Evolutionary conservation across 2,113 vertebrate species (phyloP).

Genomic region (Regulus satrapa): DNA sequence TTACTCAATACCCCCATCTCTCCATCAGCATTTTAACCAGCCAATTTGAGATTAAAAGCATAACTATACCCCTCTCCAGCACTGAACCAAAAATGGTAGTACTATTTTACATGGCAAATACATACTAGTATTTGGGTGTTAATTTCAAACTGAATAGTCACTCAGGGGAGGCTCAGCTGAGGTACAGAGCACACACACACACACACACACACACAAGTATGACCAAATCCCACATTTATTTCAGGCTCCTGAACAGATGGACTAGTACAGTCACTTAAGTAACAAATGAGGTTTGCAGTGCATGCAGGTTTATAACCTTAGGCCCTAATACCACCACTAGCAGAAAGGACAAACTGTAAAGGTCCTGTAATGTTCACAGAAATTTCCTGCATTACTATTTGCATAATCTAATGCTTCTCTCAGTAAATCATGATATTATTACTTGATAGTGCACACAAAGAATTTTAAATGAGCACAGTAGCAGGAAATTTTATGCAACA

Average conservation of each 20-base stretch:
- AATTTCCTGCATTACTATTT: neutral
- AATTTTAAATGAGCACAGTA: neutral
- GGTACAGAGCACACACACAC: neutral
- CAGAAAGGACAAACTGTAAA: neutral
- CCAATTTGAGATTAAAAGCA: neutral
- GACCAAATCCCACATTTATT: neutral
- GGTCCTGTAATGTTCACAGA: neutral
- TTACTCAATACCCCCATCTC: neutral
- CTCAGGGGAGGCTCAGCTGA: neutral
- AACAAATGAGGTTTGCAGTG: neutral
- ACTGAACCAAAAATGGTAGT: neutral
- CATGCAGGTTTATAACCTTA: neutral
- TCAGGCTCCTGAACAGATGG: neutral
- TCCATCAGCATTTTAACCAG: neutral
- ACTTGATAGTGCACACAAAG: neutral
- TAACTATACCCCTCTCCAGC: neutral
- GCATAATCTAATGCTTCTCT: neutral
- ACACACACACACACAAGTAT: neutral
- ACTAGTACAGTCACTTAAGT: neutral
- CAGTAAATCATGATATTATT: neutral
- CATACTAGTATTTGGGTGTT: neutral
- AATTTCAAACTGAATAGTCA: neutral
- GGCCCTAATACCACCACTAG: neutral
- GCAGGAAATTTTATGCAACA: neutral
- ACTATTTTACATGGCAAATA: neutral